Conservation (phyloP, 2,797 vertebrate genomes). For the Steatocranus sp. region DNA sequence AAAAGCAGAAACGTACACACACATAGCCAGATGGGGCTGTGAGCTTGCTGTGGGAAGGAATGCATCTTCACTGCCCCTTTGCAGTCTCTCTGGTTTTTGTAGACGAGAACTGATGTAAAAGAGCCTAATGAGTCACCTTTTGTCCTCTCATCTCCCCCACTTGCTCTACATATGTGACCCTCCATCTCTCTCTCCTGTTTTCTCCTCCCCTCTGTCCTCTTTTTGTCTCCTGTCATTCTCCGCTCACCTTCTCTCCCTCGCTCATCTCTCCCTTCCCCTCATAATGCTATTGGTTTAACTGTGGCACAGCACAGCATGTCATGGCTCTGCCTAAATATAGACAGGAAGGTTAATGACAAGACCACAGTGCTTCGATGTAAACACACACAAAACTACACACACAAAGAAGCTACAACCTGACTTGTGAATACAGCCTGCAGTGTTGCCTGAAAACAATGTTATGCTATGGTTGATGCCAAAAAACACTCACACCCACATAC, state of each 20-base stretch:
- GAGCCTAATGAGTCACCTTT: conserved; percentile 37
- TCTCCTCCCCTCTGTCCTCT: background rate
- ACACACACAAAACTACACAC: conserved; percentile 1
- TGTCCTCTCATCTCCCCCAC: conserved; percentile 23
- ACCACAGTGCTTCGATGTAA: conserved; percentile 39
- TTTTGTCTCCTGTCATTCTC: conserved; percentile 10
- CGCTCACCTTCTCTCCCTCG: background rate
- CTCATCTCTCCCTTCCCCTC: conserved; percentile 4
- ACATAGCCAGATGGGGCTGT: conserved; percentile 62
- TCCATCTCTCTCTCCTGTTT: background rate
- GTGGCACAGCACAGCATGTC: conserved; percentile 58
- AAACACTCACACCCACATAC: conserved; percentile 13
- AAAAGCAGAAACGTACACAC: conserved; percentile 48
- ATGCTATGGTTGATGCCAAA: conserved; percentile 55
- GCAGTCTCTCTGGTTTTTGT: conserved; percentile 45
- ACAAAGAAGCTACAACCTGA: conserved; percentile 55
- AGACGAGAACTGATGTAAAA: conserved; percentile 39
- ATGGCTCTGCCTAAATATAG: conserved; percentile 69
- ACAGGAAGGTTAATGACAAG: conserved; percentile 76
- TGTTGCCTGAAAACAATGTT: conserved; percentile 75
- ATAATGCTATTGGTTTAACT: conserved; percentile 49
- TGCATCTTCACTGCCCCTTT: conserved; percentile 58
- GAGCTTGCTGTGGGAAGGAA: conserved; percentile 50
- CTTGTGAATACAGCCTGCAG: conserved; percentile 69
- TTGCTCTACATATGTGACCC: conserved; percentile 16